These are phyloP conservation scores for Leptopilina clavipes DNA, from an alignment of 1,140 invertebrate species.

Conservation along the genomic window DNA sequence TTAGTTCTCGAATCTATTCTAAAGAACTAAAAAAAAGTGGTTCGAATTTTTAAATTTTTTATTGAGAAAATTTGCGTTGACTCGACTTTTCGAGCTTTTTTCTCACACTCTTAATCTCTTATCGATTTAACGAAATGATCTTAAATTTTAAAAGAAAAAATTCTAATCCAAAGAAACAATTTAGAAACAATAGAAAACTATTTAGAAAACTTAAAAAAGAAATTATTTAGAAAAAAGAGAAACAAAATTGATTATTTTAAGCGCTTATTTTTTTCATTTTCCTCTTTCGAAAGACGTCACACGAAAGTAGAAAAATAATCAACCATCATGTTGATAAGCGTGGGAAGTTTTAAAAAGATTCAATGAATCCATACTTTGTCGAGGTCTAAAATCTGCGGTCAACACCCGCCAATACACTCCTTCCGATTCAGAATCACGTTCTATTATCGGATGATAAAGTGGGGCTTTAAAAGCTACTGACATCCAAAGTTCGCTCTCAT, in stretches of 20 bases:
- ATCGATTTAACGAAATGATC: too few relatives aligned
- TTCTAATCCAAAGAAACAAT: too few relatives aligned
- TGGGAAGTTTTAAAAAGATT: not conserved
- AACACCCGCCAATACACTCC: not conserved
- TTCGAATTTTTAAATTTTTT: too few relatives aligned
- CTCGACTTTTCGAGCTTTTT: too few relatives aligned
- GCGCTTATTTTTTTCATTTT: not conserved
- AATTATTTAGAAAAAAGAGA: not conserved
- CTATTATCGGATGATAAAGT: constrained; percentile 27
- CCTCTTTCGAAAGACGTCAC: not conserved
- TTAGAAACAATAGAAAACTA: too few relatives aligned
- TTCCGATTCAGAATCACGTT: constrained; percentile 22
- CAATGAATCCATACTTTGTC: constrained; percentile 15
- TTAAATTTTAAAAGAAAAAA: too few relatives aligned
- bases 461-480: constrained; percentile 29
- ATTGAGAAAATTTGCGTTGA: too few relatives aligned
- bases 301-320: not conserved
- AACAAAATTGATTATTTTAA: not conserved
- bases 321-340: not conserved
- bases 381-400: constrained; percentile 22
- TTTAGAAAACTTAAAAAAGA: not conserved
- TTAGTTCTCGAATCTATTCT: too few relatives aligned
- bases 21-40: too few relatives aligned
- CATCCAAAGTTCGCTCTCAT: constrained; percentile 35
- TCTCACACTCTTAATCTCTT: too few relatives aligned